These are phyloP conservation scores for Sterrhoptilus dennistouni DNA, from an alignment of 2,113 vertebrate species.

Conservation along the genomic window DNA sequence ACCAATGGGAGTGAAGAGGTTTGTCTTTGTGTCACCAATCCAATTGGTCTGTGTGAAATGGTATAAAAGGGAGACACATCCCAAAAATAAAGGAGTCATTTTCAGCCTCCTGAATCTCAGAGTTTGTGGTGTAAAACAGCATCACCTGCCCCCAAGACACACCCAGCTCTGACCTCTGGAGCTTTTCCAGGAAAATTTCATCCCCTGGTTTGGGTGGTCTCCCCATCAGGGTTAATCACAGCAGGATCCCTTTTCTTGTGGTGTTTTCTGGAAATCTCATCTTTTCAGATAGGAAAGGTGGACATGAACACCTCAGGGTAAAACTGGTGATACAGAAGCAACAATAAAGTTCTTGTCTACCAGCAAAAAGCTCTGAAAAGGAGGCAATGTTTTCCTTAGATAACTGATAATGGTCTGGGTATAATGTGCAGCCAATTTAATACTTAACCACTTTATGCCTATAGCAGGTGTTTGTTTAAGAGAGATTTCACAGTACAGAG, in stretches of 20 bases:
- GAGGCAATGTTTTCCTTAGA: conserved; percentile 44
- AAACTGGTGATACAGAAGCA: background rate
- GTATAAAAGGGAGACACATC: too few species aligned
- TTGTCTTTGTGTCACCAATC: too few species aligned
- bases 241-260: background rate
- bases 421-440: conserved; percentile 48
- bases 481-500: conserved; percentile 16
- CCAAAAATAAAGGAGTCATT: too few species aligned
- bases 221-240: background rate
- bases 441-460: conserved; percentile 27
- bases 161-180: background rate
- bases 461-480: conserved; percentile 53
- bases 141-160: background rate
- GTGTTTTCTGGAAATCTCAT: background rate
- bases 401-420: conserved; percentile 33
- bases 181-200: background rate
- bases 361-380: conserved; percentile 3
- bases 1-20: too few species aligned
- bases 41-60: too few species aligned
- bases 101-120: too few species aligned
- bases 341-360: conserved; percentile 44
- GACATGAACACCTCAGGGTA: background rate
- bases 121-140: too few species aligned
- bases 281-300: background rate
- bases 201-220: background rate